Evolutionary conservation across 2,888 invertebrate species (phyloP).

Genomic region (Gandaritis pyraliata): DNA sequence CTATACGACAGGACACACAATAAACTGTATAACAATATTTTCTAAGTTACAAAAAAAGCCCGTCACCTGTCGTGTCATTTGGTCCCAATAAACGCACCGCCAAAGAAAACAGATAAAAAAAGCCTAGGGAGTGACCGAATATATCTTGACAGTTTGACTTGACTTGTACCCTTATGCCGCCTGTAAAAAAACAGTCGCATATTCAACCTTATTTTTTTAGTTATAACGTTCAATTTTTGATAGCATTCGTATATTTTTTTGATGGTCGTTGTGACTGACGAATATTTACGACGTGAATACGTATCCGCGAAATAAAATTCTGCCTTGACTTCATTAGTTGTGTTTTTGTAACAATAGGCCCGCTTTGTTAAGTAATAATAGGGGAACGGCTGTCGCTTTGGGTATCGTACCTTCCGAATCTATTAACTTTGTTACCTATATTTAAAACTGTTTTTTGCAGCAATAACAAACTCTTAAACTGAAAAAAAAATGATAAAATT

Average conservation of each 20-base stretch:
- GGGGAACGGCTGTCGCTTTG: slow-evolving; percentile 51
- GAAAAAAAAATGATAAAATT: too few species aligned
- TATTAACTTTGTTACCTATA: slow-evolving; percentile 36
- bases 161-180: slow-evolving; percentile 45
- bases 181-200: slow-evolving; percentile 24
- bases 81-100: slow-evolving; percentile 80
- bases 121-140: slow-evolving; percentile 73
- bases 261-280: slow-evolving; percentile 77
- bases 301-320: slow-evolving; percentile 73
- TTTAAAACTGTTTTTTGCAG: not conserved
- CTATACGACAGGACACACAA: slow-evolving; percentile 70
- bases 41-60: slow-evolving; percentile 63
- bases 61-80: slow-evolving; percentile 85
- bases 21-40: slow-evolving; percentile 82
- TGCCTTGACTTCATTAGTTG: slow-evolving; percentile 75
- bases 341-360: slow-evolving; percentile 65
- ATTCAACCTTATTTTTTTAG: slow-evolving; percentile 23
- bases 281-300: slow-evolving; percentile 81
- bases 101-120: slow-evolving; percentile 79
- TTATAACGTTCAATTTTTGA: slow-evolving; percentile 36
- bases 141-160: slow-evolving; percentile 67
- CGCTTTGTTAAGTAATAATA: slow-evolving; percentile 67
- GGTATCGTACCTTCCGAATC: slow-evolving; percentile 68
- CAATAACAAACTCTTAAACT: too few species aligned
- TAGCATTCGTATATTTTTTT: slow-evolving; percentile 65